Conservation (phyloP, 2,888 invertebrate genomes). For the Agrochola litura region DNA sequence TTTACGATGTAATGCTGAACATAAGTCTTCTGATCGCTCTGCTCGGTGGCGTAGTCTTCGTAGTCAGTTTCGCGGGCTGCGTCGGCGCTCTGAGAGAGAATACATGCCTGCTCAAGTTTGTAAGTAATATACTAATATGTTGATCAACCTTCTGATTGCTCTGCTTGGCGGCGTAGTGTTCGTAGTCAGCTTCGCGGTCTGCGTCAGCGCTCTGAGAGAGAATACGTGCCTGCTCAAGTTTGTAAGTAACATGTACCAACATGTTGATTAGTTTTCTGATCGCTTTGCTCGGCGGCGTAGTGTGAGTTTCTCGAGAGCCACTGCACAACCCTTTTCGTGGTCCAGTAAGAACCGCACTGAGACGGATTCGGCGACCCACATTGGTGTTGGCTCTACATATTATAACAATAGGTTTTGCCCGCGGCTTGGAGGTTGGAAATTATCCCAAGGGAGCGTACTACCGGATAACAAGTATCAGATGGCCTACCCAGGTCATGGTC, state of each 20-base stretch:
- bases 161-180: constrained; percentile 97
- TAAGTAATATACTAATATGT: constrained; percentile 88
- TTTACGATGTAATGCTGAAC: constrained; percentile 97
- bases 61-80: constrained; percentile 98
- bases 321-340: not conserved
- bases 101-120: constrained; percentile 97
- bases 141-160: constrained; percentile 94
- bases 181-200: constrained; percentile 98
- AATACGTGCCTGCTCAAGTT: constrained; percentile 98
- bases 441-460: not conserved
- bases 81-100: constrained; percentile 98
- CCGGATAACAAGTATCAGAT: not conserved
- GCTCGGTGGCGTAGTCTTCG: constrained; percentile 96
- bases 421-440: not conserved
- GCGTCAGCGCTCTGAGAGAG: constrained; percentile 97
- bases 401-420: not conserved
- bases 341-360: no score
- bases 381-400: not conserved
- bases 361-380: not conserved
- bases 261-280: constrained; percentile 93
- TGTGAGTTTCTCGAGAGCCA: constrained; percentile 75
- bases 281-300: constrained; percentile 96
- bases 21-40: constrained; percentile 97
- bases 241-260: constrained; percentile 91
- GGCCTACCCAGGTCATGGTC: not conserved